Conservation (phyloP, 2,888 invertebrate species). For the Hydroisotoma schaefferi region DNA sequence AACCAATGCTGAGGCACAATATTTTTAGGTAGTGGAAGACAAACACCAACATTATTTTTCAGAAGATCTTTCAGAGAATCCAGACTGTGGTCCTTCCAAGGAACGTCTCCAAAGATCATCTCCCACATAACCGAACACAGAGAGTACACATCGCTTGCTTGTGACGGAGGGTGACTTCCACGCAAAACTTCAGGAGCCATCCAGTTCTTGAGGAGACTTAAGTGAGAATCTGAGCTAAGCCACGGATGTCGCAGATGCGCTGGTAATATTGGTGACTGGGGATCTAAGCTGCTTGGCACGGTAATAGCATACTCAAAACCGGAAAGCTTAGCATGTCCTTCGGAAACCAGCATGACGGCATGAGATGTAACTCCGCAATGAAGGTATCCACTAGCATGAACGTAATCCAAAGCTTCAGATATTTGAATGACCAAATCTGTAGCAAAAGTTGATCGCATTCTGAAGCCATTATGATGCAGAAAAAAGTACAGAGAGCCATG, state of each 20-base stretch:
- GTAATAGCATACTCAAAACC: slow-evolving; percentile 53
- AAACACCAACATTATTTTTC: slow-evolving; percentile 22
- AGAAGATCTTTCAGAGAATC: slow-evolving; percentile 30
- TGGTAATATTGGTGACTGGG: slow-evolving; percentile 2
- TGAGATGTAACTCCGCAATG: slow-evolving; percentile 55
- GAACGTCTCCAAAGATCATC: slow-evolving; percentile 41
- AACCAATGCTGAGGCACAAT: slow-evolving; percentile 35
- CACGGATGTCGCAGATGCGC: slow-evolving; percentile 27
- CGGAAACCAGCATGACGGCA: slow-evolving; percentile 52
- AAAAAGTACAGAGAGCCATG: slow-evolving; percentile 53
- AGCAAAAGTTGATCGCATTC: slow-evolving; percentile 28
- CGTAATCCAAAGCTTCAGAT: slow-evolving; percentile 53
- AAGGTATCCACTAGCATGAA: slow-evolving; percentile 53
- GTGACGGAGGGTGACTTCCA: slow-evolving; percentile 49
- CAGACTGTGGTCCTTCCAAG: slow-evolving; percentile 38
- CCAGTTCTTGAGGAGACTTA: slow-evolving; percentile 51
- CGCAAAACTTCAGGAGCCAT: slow-evolving; percentile 54
- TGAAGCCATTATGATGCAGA: slow-evolving; percentile 49
- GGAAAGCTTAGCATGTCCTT: slow-evolving; percentile 52
- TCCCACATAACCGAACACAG: slow-evolving; percentile 55
- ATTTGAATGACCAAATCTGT: slow-evolving; percentile 50
- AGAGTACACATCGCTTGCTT: slow-evolving; percentile 53
- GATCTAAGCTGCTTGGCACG: neutral
- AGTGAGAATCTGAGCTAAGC: slow-evolving; percentile 34
- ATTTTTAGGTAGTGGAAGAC: slow-evolving; percentile 30